These are phyloP conservation scores for Stenopsyche tienmushanensis DNA, from an alignment of 1,140 invertebrate genomes.

Conservation along the genomic window DNA sequence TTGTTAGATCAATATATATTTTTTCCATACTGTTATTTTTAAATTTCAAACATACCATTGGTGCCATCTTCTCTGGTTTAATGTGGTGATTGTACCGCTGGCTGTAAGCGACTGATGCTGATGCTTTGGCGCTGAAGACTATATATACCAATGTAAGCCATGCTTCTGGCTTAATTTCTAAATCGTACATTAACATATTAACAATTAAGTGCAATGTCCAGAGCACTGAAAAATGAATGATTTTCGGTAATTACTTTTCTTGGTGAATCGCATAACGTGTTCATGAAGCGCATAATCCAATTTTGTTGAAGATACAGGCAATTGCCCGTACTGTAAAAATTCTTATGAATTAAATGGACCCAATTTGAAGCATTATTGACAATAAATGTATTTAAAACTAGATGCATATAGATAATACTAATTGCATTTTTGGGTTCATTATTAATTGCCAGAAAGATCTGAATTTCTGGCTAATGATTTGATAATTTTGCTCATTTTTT, in stretches of 20 bases:
- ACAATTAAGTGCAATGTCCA: conserved; percentile 7
- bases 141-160: conserved; percentile 2
- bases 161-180: not conserved
- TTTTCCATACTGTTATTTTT: not conserved
- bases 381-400: no score
- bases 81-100: not conserved
- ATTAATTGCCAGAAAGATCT: no score
- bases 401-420: no score
- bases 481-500: no score
- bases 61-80: conserved; percentile 6
- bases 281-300: not conserved
- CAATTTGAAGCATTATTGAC: no score
- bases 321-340: no score
- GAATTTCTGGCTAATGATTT: no score
- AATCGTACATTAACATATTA: conserved; percentile 16
- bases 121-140: not conserved
- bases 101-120: conserved; percentile 19
- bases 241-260: not conserved
- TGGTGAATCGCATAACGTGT: not conserved
- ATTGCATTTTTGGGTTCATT: no score
- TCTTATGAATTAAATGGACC: no score
- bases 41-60: conserved; percentile 6
- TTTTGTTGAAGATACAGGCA: not conserved
- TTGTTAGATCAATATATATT: no score
- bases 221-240: not conserved